Evolutionary conservation across 2,888 invertebrate genomes (phyloP).

Genomic region (Petrophora chlorosata): DNA sequence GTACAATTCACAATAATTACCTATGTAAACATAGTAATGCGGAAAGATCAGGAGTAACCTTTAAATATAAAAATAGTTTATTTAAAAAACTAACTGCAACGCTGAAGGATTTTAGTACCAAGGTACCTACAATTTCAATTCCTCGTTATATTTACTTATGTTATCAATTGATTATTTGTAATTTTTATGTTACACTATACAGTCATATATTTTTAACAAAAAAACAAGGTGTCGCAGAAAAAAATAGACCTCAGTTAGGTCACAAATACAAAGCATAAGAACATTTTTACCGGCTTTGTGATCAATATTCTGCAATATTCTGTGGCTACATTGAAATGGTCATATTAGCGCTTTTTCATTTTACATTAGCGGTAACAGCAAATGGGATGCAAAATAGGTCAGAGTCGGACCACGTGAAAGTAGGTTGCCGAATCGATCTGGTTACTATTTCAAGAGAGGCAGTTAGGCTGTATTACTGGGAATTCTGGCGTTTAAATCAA

Average conservation of each 20-base stretch:
- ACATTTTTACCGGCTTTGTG: too few relatives aligned
- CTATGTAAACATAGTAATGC: slow-evolving; percentile 19
- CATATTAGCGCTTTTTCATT: too few relatives aligned
- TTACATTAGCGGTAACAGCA: slow-evolving; percentile 4
- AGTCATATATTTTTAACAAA: not conserved
- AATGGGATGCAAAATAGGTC: slow-evolving; percentile 17
- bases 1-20: not conserved
- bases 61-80: slow-evolving; percentile 16
- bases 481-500: too few relatives aligned
- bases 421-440: slow-evolving; percentile 10
- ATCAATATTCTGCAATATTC: too few relatives aligned
- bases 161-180: slow-evolving; percentile 22
- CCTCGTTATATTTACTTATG: slow-evolving; percentile 28
- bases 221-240: slow-evolving; percentile 11
- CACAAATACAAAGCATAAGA: too few relatives aligned
- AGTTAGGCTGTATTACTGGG: too few relatives aligned
- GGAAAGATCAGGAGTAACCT: slow-evolving; percentile 25
- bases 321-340: too few relatives aligned
- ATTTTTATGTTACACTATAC: slow-evolving; percentile 14
- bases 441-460: slow-evolving; percentile 10
- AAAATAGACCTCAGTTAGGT: slow-evolving; percentile 3
- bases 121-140: slow-evolving; percentile 30
- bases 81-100: slow-evolving; percentile 33
- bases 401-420: slow-evolving; percentile 14
- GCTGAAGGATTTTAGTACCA: slow-evolving; percentile 23